phyloP scores from a whole-genome alignment of 2,888 invertebrate genomes.

The Sipha maydis region DNA sequence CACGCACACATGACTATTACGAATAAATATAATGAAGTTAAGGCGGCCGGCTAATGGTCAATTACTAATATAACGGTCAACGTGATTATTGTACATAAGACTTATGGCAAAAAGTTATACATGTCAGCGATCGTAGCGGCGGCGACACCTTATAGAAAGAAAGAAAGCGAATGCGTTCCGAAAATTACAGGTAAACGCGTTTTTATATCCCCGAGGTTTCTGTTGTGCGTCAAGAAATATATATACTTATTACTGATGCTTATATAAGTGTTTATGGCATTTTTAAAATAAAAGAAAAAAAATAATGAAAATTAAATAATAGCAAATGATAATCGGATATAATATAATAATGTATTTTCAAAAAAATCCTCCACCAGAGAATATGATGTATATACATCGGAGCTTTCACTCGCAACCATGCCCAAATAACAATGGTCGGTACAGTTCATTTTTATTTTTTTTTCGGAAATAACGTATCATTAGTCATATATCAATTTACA shows the following conservation, averaged over 20 bases:
- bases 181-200: slow-evolving; percentile 51
- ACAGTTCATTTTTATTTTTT: slow-evolving; percentile 8
- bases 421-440: slow-evolving; percentile 17
- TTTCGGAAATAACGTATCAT: slow-evolving; percentile 23
- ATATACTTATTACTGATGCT: not conserved
- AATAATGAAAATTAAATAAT: slow-evolving; percentile 26
- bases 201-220: slow-evolving; percentile 18
- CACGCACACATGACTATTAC: not conserved
- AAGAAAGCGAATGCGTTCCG: slow-evolving; percentile 55
- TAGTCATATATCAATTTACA: slow-evolving; percentile 30
- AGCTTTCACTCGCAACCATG: slow-evolving; percentile 41
- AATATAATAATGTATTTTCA: slow-evolving; percentile 14
- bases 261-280: not conserved
- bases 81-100: not conserved
- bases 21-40: slow-evolving; percentile 25
- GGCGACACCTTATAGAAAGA: slow-evolving; percentile 38
- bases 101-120: not conserved
- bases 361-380: slow-evolving; percentile 12
- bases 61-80: slow-evolving; percentile 41
- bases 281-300: slow-evolving; percentile 7
- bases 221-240: not conserved
- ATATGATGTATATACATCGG: not conserved
- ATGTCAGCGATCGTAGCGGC: slow-evolving; percentile 11
- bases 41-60: slow-evolving; percentile 5
- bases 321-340: slow-evolving; percentile 11